Base-by-base conservation (phyloP, 1,140 invertebrate genomes). In the Thaumetopoea pityocampa region DNA sequence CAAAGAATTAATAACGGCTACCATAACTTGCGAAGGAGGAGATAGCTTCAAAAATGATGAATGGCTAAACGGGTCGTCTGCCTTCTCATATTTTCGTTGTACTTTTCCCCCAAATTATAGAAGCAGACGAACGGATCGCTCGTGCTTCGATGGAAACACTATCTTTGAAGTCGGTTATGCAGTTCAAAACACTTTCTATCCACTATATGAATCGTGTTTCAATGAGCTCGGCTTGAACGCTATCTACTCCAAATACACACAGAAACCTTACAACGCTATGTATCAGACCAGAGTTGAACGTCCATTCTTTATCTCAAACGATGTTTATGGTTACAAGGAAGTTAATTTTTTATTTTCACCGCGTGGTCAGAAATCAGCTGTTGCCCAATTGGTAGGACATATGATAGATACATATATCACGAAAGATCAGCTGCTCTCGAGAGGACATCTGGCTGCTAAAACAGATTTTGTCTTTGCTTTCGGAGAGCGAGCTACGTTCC, bases 401-500 rank as follows among this genome's bases (percentile, higher is more conserved):
- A 42, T 50, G 16, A 42, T 72, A 5, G 57, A 76, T 15, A 40
- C 12, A 2, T 77, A 74, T 27, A 34, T 82, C 1, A 76, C 65
- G 2, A 47, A 48, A 8, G 26, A 38, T 10, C 46, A 78, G 35
- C 57, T 63, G 28, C 67, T 92, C 32, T 87, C 90, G 0, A 78
- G 89, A 34, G 91, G 91, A 11, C 92, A 93, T 68, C 68, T 92
- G 8, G 85, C 88, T 0, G 90, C 91, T 10, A 91, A 91, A 64
- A 88, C 87, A 5, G 91, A 93, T 62, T 90, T 90, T 17, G 83
- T 89, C 1, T 91, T 87, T 40, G 89, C 86, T 0, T 78, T 87
- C 18, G 85, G 89, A 2, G 89, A 92, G 63, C 80, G 88, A 5
- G 86, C 89, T 5, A 91, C 91, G 2, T 92, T 90, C 67, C 88